Conservation (phyloP, 1,140 invertebrate species). For the Penaeus japonicus region DNA sequence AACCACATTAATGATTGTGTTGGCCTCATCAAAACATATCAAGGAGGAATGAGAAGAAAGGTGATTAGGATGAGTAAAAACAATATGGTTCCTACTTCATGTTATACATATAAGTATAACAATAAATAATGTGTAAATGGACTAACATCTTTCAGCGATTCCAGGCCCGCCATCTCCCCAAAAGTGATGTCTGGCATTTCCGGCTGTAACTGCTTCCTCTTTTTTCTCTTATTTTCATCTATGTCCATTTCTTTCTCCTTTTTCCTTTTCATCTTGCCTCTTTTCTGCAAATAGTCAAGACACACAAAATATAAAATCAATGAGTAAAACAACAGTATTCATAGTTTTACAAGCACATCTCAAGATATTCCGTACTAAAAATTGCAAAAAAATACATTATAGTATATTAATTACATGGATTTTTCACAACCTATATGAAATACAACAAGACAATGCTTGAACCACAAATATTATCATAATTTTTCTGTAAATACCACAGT, state of each 20-base stretch:
- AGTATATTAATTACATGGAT: no score
- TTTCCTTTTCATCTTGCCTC: slow-evolving; percentile 14
- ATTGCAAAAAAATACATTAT: no score
- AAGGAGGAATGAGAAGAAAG: no score
- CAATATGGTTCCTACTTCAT: background rate
- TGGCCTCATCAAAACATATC: no score
- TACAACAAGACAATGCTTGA: no score
- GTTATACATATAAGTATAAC: background rate
- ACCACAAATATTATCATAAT: no score
- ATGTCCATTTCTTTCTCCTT: slow-evolving; percentile 16
- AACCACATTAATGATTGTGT: no score
- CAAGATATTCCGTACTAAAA: no score
- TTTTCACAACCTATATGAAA: no score
- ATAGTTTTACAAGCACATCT: no score
- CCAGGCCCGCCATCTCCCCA: slow-evolving; percentile 33
- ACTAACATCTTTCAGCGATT: slow-evolving; percentile 41
- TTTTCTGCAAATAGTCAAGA: background rate
- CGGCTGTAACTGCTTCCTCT: slow-evolving; percentile 27
- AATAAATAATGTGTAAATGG: background rate
- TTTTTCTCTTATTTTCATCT: slow-evolving; percentile 42
- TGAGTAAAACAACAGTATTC: background rate
- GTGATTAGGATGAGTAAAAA: background rate
- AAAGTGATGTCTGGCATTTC: slow-evolving; percentile 19
- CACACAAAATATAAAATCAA: background rate
- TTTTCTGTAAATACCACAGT: no score